A percentile compares a stretch with the other conserved stretches of the same genome.
Conservation (phyloP, 2,888 invertebrate genomes). For the Sturmia bella region DNA sequence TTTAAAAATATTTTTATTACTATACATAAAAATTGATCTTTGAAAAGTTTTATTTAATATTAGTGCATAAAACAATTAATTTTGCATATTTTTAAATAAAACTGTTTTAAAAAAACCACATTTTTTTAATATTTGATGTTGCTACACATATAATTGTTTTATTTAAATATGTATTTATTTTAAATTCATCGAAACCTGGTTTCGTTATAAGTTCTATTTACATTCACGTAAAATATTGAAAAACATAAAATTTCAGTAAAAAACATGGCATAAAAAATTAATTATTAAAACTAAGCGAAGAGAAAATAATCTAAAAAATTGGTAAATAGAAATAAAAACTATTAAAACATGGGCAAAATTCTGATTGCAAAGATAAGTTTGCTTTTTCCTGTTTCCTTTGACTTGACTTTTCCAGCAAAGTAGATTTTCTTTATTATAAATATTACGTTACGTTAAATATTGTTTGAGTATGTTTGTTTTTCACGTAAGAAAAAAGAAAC, state of each 20-base stretch:
- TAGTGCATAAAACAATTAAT: not conserved
- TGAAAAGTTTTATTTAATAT: too few species aligned
- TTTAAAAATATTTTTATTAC: too few species aligned
- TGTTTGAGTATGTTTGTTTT: not conserved
- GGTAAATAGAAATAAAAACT: not conserved
- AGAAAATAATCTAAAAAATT: too few species aligned
- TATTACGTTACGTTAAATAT: conserved; percentile 41
- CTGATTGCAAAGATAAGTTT: too few species aligned
- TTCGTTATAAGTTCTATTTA: conserved; percentile 56
- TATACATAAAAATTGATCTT: too few species aligned
- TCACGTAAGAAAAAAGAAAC: conserved; percentile 35
- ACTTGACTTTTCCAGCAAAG: too few species aligned
- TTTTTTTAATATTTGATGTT: conserved; percentile 28
- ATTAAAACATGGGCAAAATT: not conserved
- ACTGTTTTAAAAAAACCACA: not conserved
- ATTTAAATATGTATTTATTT: not conserved
- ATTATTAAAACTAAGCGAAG: too few species aligned
- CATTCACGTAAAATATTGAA: not conserved
- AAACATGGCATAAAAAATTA: not conserved
- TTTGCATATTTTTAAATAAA: conserved; percentile 1
- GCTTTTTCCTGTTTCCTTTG: too few species aligned
- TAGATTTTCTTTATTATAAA: too few species aligned
- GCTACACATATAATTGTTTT: conserved; percentile 16
- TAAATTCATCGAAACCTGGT: conserved; percentile 60
- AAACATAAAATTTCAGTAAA: conserved; percentile 5